phyloP scores from a whole-genome alignment of 2,888 invertebrate genomes.

The Lasioglossum zephyrum region DNA sequence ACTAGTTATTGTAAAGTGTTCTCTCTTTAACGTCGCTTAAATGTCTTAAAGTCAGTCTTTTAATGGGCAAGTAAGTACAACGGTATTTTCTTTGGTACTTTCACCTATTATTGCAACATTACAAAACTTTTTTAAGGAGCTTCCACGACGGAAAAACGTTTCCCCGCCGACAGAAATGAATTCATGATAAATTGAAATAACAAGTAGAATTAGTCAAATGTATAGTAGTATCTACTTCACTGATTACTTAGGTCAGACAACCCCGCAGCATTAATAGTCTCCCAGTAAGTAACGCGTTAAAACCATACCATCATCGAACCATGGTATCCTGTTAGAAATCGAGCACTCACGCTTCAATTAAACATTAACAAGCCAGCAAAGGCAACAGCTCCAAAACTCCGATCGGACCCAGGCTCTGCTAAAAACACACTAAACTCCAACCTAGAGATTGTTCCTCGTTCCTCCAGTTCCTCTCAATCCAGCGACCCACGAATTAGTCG shows the following conservation, averaged over 20 bases:
- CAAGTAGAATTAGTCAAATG: background rate
- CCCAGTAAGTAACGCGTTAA: background rate
- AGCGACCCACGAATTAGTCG: background rate
- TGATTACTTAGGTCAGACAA: background rate
- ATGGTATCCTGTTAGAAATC: background rate
- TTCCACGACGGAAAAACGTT: background rate
- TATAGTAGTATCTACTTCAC: background rate
- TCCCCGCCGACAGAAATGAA: background rate
- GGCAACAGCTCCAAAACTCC: background rate
- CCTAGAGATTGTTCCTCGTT: background rate
- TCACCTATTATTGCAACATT: no score
- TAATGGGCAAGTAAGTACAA: no score
- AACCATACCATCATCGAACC: background rate
- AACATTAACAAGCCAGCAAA: background rate
- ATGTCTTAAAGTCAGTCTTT: no score
- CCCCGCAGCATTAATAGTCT: background rate
- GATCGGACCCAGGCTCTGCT: background rate
- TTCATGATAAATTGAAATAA: background rate
- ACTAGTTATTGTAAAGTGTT: background rate
- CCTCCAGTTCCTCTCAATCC: background rate
- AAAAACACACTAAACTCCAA: background rate
- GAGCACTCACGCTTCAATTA: background rate
- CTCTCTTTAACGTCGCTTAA: background rate
- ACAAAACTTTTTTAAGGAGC: background rate
- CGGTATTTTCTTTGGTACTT: no score